phyloP scores from a whole-genome alignment of 2,888 invertebrate genomes.

The Drosophila fulvimacula region DNA sequence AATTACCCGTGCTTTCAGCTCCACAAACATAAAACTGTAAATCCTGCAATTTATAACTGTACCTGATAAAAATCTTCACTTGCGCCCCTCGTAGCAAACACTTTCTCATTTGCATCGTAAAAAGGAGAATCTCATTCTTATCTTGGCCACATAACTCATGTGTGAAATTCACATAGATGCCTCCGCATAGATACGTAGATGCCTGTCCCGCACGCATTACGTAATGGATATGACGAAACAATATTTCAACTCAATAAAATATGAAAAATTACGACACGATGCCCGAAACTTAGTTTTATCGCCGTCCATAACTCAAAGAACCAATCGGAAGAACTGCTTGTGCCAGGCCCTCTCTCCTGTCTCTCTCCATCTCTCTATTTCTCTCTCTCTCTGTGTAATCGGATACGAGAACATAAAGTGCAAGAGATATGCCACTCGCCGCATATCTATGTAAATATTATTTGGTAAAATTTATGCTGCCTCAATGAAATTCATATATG shows the following conservation, averaged over 20 bases:
- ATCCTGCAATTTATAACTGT: neutral
- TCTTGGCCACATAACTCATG: slow-evolving; percentile 61
- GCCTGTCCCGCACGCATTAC: slow-evolving; percentile 27
- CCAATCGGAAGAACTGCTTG: slow-evolving; percentile 44
- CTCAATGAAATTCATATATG: slow-evolving; percentile 59
- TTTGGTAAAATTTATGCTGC: slow-evolving; percentile 63
- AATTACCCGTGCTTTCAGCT: neutral
- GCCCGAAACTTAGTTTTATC: slow-evolving; percentile 59
- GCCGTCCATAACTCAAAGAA: slow-evolving; percentile 64
- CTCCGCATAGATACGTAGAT: neutral
- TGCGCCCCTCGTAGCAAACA: neutral
- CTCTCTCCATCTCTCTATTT: neutral
- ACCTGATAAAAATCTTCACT: slow-evolving; percentile 31
- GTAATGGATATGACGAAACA: slow-evolving; percentile 70
- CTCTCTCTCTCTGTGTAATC: slow-evolving; percentile 44
- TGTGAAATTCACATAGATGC: slow-evolving; percentile 35
- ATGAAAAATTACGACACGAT: slow-evolving; percentile 55
- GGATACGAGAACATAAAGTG: slow-evolving; percentile 74
- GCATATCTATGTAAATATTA: slow-evolving; percentile 58
- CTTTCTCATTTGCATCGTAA: slow-evolving; percentile 36
- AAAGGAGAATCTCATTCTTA: slow-evolving; percentile 15
- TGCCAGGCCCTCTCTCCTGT: neutral
- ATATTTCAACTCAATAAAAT: slow-evolving; percentile 73
- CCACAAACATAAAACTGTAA: neutral
- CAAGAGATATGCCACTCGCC: slow-evolving; percentile 61